phyloP scores from a whole-genome alignment of 2,888 invertebrate genomes.

The Hirtodrosophila cameraria region DNA sequence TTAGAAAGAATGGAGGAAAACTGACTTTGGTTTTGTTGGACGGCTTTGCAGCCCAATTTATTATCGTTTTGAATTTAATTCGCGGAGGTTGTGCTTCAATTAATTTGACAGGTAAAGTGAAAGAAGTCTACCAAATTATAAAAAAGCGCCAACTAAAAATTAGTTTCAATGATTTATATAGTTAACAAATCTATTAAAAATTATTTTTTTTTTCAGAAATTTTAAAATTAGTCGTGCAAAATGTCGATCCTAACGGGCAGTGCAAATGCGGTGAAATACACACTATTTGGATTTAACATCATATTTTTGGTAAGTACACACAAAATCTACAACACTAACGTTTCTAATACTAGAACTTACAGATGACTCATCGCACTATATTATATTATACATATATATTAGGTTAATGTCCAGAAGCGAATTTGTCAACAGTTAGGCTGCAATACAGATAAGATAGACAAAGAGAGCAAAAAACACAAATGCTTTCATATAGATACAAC shows the following conservation, averaged over 20 bases:
- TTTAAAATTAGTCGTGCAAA: constrained; percentile 17
- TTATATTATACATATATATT: constrained; percentile 2
- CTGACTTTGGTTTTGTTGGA: constrained; percentile 10
- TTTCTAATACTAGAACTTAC: neutral
- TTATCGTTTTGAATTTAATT: constrained; percentile 39
- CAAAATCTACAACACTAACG: neutral
- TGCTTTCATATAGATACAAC: neutral
- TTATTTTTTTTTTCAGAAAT: constrained; percentile 15
- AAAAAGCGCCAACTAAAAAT: neutral
- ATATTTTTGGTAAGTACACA: constrained; percentile 89
- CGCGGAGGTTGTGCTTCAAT: constrained; percentile 42
- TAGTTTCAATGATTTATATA: neutral
- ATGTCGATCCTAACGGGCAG: constrained; percentile 84
- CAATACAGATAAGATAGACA: constrained; percentile 25
- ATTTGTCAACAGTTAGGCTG: constrained; percentile 6
- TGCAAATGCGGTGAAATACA: constrained; percentile 88
- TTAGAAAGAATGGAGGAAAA: constrained; percentile 47
- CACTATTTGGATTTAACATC: constrained; percentile 89
- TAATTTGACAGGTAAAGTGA: constrained; percentile 6
- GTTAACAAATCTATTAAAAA: neutral
- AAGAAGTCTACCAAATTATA: too few species aligned
- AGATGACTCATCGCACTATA: constrained; percentile 34
- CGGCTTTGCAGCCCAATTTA: constrained; percentile 35
- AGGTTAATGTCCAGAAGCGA: constrained; percentile 5
- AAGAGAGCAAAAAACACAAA: neutral